Evolutionary conservation across 1,140 invertebrate genomes (phyloP).

Genomic region (Heterodera schachtii): DNA sequence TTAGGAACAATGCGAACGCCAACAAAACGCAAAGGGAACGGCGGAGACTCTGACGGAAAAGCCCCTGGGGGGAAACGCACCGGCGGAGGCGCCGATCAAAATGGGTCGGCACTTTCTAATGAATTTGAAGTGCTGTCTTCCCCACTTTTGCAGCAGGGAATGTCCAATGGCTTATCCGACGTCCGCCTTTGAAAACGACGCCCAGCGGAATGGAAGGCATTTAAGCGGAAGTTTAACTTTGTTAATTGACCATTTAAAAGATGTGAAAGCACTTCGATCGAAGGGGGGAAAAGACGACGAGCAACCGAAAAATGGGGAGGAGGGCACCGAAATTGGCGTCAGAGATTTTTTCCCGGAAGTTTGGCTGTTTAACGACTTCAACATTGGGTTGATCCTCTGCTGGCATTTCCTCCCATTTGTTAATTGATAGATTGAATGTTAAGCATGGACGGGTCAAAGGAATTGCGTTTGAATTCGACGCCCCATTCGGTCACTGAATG

Average conservation of each 20-base stretch:
- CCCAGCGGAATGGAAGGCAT: not conserved
- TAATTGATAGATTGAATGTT: conserved; percentile 19
- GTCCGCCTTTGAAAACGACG: not conserved
- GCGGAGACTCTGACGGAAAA: conserved; percentile 17
- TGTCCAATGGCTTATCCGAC: not conserved
- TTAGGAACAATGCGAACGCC: conserved; percentile 20
- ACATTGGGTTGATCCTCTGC: conserved; percentile 35
- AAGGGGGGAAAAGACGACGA: not conserved
- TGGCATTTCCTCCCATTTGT: not conserved
- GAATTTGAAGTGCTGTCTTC: not conserved
- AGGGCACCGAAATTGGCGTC: conserved; percentile 26
- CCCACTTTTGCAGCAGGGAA: not conserved
- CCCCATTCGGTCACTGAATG: conserved; percentile 52
- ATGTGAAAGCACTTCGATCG: not conserved
- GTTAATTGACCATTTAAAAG: not conserved
- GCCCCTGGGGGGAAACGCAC: conserved; percentile 9
- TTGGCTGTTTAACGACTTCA: conserved; percentile 47
- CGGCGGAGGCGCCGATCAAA: conserved; percentile 6
- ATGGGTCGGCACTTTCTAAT: conserved; percentile 1
- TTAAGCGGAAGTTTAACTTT: conserved; percentile 6
- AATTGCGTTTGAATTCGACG: conserved; percentile 12
- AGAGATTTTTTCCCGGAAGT: conserved; percentile 53
- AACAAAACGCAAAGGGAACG: conserved; percentile 9
- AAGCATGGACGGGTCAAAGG: conserved; percentile 27
- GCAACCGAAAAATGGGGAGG: not conserved